Conservation (phyloP, 2,888 invertebrate species). For the Teleogryllus oceanicus region DNA sequence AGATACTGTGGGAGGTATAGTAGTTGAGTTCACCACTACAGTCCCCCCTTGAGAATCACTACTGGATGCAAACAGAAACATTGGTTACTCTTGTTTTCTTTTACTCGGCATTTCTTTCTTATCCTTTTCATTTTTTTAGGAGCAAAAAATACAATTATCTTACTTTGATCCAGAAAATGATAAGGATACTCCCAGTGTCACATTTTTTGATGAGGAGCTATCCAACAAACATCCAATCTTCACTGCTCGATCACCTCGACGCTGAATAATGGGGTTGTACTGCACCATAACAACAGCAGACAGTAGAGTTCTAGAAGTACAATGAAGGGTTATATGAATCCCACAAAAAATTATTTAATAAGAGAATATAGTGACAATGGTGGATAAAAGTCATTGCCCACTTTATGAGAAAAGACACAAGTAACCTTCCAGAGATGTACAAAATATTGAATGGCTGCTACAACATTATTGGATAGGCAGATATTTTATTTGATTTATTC, state of each 20-base stretch:
- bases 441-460: too few species aligned
- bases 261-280: constrained; percentile 79
- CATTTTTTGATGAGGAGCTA: constrained; percentile 49
- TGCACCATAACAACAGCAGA: constrained; percentile 76
- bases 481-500: too few species aligned
- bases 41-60: constrained; percentile 27
- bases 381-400: too few species aligned
- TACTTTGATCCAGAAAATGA: constrained; percentile 53
- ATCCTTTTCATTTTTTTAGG: not conserved
- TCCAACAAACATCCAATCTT: constrained; percentile 73
- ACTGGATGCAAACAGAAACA: constrained; percentile 25
- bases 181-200: constrained; percentile 53
- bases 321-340: too few species aligned
- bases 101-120: not conserved
- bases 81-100: not conserved
- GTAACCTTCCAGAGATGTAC: too few species aligned
- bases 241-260: constrained; percentile 77
- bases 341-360: too few species aligned
- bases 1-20: constrained; percentile 45
- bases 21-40: constrained; percentile 41
- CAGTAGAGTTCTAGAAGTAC: constrained; percentile 61
- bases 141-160: constrained; percentile 27
- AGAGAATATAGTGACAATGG: too few species aligned
- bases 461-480: too few species aligned
- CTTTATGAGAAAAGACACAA: too few species aligned